A percentile compares a stretch with the other conserved stretches of the same genome.
Evolutionary conservation across 2,888 invertebrate species (phyloP).

Genomic region (Cephus pulcher): DNA sequence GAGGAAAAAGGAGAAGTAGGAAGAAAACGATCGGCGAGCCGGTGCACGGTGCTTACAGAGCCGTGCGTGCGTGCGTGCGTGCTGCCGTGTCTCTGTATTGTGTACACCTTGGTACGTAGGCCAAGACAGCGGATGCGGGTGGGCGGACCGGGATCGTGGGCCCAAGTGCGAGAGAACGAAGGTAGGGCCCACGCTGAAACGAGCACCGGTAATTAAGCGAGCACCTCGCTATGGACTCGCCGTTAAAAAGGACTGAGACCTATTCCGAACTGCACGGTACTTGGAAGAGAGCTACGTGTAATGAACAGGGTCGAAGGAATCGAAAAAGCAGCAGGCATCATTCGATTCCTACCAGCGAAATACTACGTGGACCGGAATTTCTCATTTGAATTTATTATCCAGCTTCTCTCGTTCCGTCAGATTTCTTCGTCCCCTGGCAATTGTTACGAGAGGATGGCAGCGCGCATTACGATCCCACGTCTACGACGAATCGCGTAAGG

Average conservation of each 20-base stretch:
- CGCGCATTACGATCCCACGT: not conserved
- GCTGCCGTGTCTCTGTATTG: not conserved
- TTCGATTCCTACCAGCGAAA: not conserved
- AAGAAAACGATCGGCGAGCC: conserved; percentile 8
- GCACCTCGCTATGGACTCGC: conserved; percentile 10
- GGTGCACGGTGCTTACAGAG: not conserved
- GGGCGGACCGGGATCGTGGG: conserved; percentile 55
- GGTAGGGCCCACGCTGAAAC: conserved; percentile 15
- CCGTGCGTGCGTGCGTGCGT: not conserved
- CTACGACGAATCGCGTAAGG: not conserved
- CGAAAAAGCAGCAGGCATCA: not conserved
- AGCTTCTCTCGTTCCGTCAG: not conserved
- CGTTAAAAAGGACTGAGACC: conserved; percentile 9
- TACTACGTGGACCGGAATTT: not conserved
- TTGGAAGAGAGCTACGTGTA: not conserved
- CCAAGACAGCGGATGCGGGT: conserved; percentile 53
- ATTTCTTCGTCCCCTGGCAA: not conserved
- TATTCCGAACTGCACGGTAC: not conserved
- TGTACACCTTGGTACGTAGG: conserved; percentile 40
- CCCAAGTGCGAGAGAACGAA: conserved; percentile 21
- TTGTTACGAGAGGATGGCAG: not conserved
- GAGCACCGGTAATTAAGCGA: conserved; percentile 16
- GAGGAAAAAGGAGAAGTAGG: conserved; percentile 6
- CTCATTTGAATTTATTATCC: not conserved
- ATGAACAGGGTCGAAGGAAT: no score